Base-by-base conservation (phyloP, 2,888 invertebrate species). In the Idaea biselata region DNA sequence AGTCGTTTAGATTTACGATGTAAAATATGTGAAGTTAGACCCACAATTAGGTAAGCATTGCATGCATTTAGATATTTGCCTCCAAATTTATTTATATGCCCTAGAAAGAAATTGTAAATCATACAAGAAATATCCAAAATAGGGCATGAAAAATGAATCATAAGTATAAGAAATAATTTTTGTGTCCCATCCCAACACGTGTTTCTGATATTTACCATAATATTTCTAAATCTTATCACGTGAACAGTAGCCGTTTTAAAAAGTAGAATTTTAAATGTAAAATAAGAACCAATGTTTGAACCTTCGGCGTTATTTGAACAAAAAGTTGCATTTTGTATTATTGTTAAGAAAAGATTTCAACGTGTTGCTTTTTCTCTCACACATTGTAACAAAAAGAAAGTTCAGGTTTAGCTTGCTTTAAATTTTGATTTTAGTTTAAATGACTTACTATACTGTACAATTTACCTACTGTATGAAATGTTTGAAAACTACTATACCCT, bases 261-360 rank as follows among this genome's bases (percentile, higher is more conserved):
- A 44, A 44, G 44, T 0, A 14, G 44, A 44, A 44, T 44, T 44
- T 44, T 3, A 44, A 44, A 44, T 44, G 8, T 44, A 3, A 44
- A 44, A 14, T 14, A 14, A 14, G 8, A 14, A 44, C 14, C 14
- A 44, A 3, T 8, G 14, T 11, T 14, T 8, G 2, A 44, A 44
- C 44, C 44, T 44, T 44, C 44, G 44, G 14, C 7, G 11, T 32
- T 32, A 6, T 44, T 44, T 14, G 6, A 44, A 14, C 14, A 44
- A 44, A 44, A 44, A 44, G 14, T 44, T 44, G 44, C 8, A 44
- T 44, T 44, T 8, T 44, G 44, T 44, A 44, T 44, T 44, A 14
- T 44, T 44, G 14, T 44, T 6, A 63, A 63, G 18, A 65, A 61
- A 66, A 66, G 65, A 66, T 60, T 61, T 66, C 63, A 60, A 66